phyloP scores from a whole-genome alignment of 2,888 invertebrate species.

The Phaedon cochleariae region DNA sequence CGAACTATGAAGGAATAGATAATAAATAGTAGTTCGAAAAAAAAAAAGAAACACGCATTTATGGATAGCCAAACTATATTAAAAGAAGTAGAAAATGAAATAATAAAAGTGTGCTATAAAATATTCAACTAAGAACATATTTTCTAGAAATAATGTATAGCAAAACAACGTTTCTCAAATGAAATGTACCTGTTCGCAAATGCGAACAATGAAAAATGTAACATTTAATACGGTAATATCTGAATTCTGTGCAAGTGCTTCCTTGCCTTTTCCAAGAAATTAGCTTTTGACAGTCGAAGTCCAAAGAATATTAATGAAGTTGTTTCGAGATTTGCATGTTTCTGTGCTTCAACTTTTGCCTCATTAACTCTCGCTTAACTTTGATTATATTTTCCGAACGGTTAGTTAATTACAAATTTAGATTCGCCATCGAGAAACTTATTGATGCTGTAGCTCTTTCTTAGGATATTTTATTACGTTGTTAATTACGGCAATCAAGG shows the following conservation, averaged over 20 bases:
- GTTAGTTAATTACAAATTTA: conserved; percentile 61
- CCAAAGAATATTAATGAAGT: conserved; percentile 60
- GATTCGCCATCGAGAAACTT: conserved; percentile 45
- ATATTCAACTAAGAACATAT: too few species aligned
- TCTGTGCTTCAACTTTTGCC: conserved; percentile 56
- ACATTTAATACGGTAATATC: conserved; percentile 40
- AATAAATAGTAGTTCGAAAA: too few species aligned
- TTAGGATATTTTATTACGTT: conserved; percentile 57
- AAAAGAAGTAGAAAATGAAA: too few species aligned
- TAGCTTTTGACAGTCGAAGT: conserved; percentile 47
- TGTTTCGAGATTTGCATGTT: conserved; percentile 60
- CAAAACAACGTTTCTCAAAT: too few species aligned
- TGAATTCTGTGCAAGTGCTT: too few species aligned
- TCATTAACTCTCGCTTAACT: conserved; percentile 58
- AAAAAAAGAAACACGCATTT: too few species aligned
- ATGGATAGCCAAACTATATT: too few species aligned
- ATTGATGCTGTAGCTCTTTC: conserved; percentile 45
- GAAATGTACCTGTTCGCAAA: too few species aligned
- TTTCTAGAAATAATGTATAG: too few species aligned
- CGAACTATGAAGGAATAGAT: too few species aligned
- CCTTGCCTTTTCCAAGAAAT: conserved; percentile 49
- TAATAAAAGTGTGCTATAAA: too few species aligned
- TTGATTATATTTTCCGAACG: conserved; percentile 61
- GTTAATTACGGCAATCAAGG: conserved; percentile 54
- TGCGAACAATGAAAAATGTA: too few species aligned